These are phyloP conservation scores for Tetragonula clypearis DNA, from an alignment of 1,140 invertebrate genomes.

Conservation along the genomic window DNA sequence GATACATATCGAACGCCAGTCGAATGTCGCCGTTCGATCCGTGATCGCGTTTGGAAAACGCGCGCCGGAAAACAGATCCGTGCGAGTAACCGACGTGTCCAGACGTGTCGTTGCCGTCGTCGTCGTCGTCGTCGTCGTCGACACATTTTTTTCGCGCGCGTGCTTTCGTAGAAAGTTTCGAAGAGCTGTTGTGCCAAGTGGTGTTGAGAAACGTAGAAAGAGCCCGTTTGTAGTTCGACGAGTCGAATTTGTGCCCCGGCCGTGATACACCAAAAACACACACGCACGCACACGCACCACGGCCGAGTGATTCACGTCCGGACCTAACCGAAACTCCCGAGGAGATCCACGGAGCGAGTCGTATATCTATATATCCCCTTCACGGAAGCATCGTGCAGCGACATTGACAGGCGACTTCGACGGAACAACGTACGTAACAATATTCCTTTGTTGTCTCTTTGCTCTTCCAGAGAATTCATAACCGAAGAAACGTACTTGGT, in stretches of 20 bases:
- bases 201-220: constrained; percentile 24
- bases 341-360: too few species aligned
- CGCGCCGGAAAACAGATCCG: not conserved
- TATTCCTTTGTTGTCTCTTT: not conserved
- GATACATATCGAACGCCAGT: constrained; percentile 21
- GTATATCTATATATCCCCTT: too few species aligned
- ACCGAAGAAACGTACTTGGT: not conserved
- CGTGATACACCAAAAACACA: not conserved
- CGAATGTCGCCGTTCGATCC: constrained; percentile 41
- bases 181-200: constrained; percentile 47
- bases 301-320: constrained; percentile 25
- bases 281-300: not conserved
- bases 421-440: constrained; percentile 52
- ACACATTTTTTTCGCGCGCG: constrained; percentile 33
- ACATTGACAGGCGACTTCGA: not conserved
- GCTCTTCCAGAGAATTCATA: too few species aligned
- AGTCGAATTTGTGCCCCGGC: constrained; percentile 34
- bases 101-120: not conserved
- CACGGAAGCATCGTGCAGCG: not conserved
- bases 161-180: constrained; percentile 50
- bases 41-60: not conserved
- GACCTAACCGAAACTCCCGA: not conserved
- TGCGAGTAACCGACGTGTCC: not conserved
- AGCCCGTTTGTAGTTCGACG: not conserved
- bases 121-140: too few species aligned